Percentiles rank a stretch among this genome's conserved stretches.
These are phyloP conservation scores for Proterorhinus semilunaris DNA, from an alignment of 2,113 vertebrate species.

Conservation along the genomic window DNA sequence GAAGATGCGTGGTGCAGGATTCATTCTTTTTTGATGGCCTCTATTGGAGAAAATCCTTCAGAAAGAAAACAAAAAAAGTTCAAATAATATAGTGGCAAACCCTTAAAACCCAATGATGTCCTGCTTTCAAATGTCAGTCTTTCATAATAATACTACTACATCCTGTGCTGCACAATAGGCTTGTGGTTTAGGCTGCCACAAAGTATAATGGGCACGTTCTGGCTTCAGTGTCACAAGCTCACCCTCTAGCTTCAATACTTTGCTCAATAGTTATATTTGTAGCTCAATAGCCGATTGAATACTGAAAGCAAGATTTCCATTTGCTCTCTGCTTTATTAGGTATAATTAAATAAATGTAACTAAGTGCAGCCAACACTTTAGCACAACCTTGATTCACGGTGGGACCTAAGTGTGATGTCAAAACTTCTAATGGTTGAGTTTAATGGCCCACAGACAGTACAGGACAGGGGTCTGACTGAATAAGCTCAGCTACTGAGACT, in stretches of 20 bases:
- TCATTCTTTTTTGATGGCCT: background rate
- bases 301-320: no score
- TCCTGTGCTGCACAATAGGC: no score
- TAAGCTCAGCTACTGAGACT: slow-evolving; percentile 45
- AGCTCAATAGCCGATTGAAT: no score
- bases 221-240: no score
- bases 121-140: no score
- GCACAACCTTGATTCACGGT: slow-evolving; percentile 42
- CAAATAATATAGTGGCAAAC: no score
- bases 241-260: no score
- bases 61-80: background rate
- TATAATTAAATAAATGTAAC: slow-evolving; percentile 60
- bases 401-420: slow-evolving; percentile 14
- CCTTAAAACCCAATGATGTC: no score
- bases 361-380: slow-evolving; percentile 44
- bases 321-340: slow-evolving; percentile 23
- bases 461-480: slow-evolving; percentile 35
- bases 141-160: no score
- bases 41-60: background rate
- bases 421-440: background rate
- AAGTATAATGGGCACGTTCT: no score
- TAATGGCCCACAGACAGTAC: background rate
- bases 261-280: no score
- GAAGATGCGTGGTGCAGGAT: background rate
- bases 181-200: no score